phyloP scores from a whole-genome alignment of 2,797 vertebrate genomes.

The Crenichthys baileyi region DNA sequence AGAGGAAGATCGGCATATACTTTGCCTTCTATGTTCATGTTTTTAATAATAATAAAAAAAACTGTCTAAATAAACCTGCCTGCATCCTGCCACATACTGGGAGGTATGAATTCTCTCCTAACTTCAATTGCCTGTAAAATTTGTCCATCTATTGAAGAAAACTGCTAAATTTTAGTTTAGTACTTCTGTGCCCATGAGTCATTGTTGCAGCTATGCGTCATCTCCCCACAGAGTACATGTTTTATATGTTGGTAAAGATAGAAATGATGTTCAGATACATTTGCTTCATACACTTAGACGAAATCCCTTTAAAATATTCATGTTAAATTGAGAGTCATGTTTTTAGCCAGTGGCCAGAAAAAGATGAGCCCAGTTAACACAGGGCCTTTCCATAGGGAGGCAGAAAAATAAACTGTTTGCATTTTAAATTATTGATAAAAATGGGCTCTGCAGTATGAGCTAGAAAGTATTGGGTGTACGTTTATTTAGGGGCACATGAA shows the following conservation, averaged over 20 bases:
- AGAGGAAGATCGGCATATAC: background rate
- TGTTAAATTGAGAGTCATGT: constrained; percentile 72
- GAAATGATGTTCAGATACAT: constrained; percentile 54
- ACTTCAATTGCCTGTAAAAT: background rate
- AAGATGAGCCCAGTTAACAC: constrained; percentile 68
- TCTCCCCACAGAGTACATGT: constrained; percentile 26
- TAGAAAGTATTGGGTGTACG: constrained; percentile 51
- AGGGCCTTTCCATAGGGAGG: constrained; percentile 55
- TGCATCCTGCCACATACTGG: background rate
- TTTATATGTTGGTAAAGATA: constrained; percentile 58
- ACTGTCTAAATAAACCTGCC: background rate
- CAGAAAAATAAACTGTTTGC: constrained; percentile 69
- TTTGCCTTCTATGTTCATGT: background rate
- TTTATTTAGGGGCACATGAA: constrained; percentile 14
- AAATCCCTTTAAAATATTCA: constrained; percentile 79
- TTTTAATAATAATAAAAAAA: background rate
- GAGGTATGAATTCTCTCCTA: background rate
- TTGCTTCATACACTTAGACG: constrained; percentile 59
- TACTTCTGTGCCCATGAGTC: constrained; percentile 8
- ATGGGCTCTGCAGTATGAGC: constrained; percentile 51
- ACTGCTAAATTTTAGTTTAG: constrained; percentile 6
- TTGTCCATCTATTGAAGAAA: constrained; percentile 5
- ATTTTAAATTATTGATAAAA: constrained; percentile 80
- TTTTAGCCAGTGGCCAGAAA: constrained; percentile 68
- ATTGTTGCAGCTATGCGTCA: constrained; percentile 13